Evolutionary conservation across 2,113 vertebrate species (phyloP).

Genomic region (Psephotus haematonotus): DNA sequence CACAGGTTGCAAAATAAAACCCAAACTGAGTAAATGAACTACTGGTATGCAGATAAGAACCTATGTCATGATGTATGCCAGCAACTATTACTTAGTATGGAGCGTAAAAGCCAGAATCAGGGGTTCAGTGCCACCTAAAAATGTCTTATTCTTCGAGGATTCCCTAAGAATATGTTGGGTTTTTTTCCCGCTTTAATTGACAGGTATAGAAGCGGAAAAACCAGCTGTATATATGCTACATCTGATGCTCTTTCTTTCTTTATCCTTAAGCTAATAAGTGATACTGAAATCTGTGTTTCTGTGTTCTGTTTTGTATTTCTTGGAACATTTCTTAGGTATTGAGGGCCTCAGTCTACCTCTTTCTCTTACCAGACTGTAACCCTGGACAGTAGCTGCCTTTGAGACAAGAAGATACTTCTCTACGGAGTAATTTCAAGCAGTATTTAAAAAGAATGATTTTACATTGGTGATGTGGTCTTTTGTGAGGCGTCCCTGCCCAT

Average conservation of each 20-base stretch:
- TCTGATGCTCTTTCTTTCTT: neutral
- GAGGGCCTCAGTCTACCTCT: neutral
- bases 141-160: neutral
- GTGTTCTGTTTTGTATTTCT: neutral
- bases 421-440: neutral
- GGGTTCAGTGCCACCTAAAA: neutral
- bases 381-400: neutral
- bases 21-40: neutral
- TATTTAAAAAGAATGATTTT: neutral
- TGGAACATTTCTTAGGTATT: neutral
- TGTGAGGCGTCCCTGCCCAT: too few relatives aligned
- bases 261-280: neutral
- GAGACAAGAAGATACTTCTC: neutral
- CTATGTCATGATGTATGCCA: neutral
- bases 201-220: neutral
- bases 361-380: neutral
- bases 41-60: neutral
- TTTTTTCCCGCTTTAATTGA: neutral
- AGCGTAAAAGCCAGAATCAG: neutral
- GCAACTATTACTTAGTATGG: neutral
- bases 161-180: neutral
- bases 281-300: neutral
- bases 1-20: neutral
- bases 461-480: neutral
- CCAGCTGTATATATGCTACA: neutral